Evolutionary conservation across 2,888 invertebrate genomes (phyloP).

Genomic region (Cosmopolites sordidus): DNA sequence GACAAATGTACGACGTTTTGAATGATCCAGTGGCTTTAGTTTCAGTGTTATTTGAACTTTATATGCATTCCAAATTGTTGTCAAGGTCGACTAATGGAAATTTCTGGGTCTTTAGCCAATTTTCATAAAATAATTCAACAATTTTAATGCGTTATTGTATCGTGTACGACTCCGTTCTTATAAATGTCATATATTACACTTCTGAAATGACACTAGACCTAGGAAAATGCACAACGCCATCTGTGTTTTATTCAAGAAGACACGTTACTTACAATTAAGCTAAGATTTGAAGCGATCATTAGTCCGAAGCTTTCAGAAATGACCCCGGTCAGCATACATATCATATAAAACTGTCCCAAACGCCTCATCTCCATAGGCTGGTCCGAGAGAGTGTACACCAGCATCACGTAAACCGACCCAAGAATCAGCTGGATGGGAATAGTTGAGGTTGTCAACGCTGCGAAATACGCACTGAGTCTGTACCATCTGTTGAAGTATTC

Average conservation of each 20-base stretch:
- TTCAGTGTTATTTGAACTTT: no score
- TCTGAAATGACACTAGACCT: no score
- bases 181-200: no score
- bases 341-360: conserved; percentile 63
- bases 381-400: conserved; percentile 70
- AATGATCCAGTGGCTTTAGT: no score
- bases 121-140: no score
- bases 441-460: conserved; percentile 66
- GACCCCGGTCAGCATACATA: conserved; percentile 67
- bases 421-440: conserved; percentile 68
- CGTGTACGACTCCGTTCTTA: no score
- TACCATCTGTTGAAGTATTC: conserved; percentile 88
- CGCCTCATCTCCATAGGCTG: conserved; percentile 71
- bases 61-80: no score
- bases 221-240: no score
- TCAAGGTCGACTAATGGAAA: no score
- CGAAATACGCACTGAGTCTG: conserved; percentile 72
- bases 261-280: conserved; percentile 64
- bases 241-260: not conserved
- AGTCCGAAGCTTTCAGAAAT: conserved; percentile 77
- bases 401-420: conserved; percentile 61
- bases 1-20: no score
- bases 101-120: no score
- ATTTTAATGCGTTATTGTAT: no score
- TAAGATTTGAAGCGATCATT: conserved; percentile 68